phyloP scores from a whole-genome alignment of 2,888 invertebrate species.

The Heliothis peltigera region DNA sequence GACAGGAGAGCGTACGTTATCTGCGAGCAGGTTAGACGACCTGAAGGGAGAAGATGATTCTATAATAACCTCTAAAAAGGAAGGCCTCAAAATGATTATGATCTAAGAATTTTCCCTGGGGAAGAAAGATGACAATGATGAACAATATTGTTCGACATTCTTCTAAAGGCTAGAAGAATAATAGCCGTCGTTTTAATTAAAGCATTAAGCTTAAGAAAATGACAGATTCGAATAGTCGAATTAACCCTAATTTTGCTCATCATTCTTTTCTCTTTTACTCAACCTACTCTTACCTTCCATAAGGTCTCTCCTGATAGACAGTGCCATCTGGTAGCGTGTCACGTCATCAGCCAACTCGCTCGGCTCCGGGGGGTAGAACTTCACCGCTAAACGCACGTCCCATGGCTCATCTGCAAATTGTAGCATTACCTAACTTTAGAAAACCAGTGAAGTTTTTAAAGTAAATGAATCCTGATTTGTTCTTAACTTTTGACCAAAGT shows the following conservation, averaged over 20 bases:
- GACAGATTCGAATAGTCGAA: too few relatives aligned
- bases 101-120: neutral
- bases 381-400: constrained; percentile 98
- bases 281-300: constrained; percentile 91
- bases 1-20: constrained; percentile 98
- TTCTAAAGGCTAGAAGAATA: too few relatives aligned
- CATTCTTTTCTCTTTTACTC: too few relatives aligned
- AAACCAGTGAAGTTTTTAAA: too few relatives aligned
- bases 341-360: constrained; percentile 97
- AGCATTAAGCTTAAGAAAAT: too few relatives aligned
- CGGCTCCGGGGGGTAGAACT: constrained; percentile 99
- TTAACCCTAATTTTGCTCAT: too few relatives aligned
- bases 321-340: constrained; percentile 97
- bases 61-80: too few relatives aligned
- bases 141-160: too few relatives aligned
- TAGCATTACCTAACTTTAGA: neutral
- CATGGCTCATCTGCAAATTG: constrained; percentile 94
- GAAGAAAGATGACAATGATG: too few relatives aligned
- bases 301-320: constrained; percentile 94
- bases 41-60: constrained; percentile 82
- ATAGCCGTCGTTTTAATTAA: too few relatives aligned
- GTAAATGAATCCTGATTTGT: too few relatives aligned
- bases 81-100: neutral
- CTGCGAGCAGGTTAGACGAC: constrained; percentile 98
- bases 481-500: too few relatives aligned